phyloP scores from a whole-genome alignment of 2,113 vertebrate genomes.

The Lophochroa leadbeateri region DNA sequence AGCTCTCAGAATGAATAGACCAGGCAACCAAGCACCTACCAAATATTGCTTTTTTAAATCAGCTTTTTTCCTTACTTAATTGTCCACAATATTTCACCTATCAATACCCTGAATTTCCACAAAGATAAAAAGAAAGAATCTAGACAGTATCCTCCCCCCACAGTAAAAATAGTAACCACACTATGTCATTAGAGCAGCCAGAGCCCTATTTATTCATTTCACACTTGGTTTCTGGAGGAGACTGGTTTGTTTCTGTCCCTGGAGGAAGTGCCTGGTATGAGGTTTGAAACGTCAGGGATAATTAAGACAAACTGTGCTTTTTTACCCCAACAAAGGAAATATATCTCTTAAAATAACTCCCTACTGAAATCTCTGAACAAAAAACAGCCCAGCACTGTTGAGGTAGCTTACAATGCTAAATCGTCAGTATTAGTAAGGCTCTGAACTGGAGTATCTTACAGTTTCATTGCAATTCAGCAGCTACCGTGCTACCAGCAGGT shows the following conservation, averaged over 20 bases:
- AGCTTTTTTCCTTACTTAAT: constrained; percentile 46
- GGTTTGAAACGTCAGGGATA: constrained; percentile 73
- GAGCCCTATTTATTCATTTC: constrained; percentile 67
- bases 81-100: constrained; percentile 56
- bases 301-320: constrained; percentile 78
- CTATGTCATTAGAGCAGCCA: constrained; percentile 3
- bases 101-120: constrained; percentile 33
- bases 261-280: constrained; percentile 59
- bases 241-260: constrained; percentile 69
- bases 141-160: neutral
- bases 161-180: constrained; percentile 44
- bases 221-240: constrained; percentile 55
- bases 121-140: constrained; percentile 48
- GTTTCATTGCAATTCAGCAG: constrained; percentile 43
- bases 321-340: constrained; percentile 70
- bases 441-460: constrained; percentile 14
- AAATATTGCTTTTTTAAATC: constrained; percentile 28
- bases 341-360: constrained; percentile 73
- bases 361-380: constrained; percentile 62
- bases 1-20: constrained; percentile 17
- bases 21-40: constrained; percentile 13
- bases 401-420: constrained; percentile 51
- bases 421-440: constrained; percentile 48
- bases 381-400: constrained; percentile 24
- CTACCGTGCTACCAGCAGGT: neutral